Percentiles rank a stretch among this genome's conserved stretches.
Conservation (phyloP, 2,113 vertebrate species). For the Phrynocephalus versicolor region DNA sequence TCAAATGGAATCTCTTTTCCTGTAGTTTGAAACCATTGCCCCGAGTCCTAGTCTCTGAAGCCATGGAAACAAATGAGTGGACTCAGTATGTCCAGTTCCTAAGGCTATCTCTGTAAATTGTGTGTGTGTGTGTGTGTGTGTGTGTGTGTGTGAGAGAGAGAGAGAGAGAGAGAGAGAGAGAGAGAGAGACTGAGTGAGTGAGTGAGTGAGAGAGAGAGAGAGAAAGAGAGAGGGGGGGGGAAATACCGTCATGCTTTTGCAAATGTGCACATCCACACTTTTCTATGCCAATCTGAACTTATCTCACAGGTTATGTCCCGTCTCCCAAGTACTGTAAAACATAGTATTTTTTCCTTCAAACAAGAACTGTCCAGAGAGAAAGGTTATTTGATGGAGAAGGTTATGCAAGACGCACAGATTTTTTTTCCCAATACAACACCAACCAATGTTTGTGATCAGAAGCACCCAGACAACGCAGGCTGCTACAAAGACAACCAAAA, state of each 20-base stretch:
- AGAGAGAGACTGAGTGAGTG: no score
- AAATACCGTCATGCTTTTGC: no score
- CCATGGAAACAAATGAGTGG: neutral
- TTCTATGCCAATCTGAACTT: no score
- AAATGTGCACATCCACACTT: no score
- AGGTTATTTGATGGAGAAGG: constrained; percentile 45
- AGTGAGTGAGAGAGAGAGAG: no score
- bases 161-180: no score
- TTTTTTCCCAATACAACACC: constrained; percentile 42
- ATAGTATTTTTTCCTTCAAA: constrained; percentile 16
- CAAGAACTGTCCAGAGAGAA: constrained; percentile 41
- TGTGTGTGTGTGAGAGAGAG: no score
- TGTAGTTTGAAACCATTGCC: no score
- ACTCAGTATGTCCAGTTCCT: neutral
- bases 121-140: neutral
- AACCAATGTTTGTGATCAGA: neutral
- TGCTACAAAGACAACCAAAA: neutral
- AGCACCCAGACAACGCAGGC: neutral
- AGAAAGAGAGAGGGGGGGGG: no score
- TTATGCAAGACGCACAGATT: constrained; percentile 45
- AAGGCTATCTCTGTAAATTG: neutral
- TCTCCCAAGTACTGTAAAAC: neutral
- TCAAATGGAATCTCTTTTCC: no score
- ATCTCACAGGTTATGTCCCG: neutral
- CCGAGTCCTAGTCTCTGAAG: no score